A percentile compares a stretch with the other conserved stretches of the same genome.
These are phyloP conservation scores for Pemphigus obesinymphae DNA, from an alignment of 1,140 invertebrate species.

Conservation along the genomic window DNA sequence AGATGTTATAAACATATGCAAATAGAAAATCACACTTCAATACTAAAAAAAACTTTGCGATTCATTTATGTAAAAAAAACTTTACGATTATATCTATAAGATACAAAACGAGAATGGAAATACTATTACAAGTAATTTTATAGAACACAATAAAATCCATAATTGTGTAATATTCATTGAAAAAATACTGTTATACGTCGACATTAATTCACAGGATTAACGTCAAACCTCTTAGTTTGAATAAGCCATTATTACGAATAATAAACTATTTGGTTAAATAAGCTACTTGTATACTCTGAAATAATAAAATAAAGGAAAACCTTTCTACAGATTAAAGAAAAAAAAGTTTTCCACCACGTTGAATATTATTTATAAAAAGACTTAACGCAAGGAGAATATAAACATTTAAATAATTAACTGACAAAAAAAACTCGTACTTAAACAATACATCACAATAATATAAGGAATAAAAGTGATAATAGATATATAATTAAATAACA, in stretches of 20 bases:
- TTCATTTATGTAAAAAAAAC: not conserved
- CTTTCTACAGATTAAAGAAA: not conserved
- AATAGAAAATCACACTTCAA: not conserved
- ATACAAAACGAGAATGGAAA: not conserved
- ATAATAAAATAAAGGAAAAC: not conserved
- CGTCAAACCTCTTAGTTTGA: not conserved
- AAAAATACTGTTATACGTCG: not conserved
- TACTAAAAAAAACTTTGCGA: not conserved
- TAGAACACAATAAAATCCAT: not conserved
- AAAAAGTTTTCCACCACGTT: not conserved
- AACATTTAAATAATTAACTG: no score
- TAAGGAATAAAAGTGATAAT: no score
- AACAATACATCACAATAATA: no score
- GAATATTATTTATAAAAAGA: not conserved
- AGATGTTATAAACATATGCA: not conserved
- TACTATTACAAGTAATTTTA: not conserved
- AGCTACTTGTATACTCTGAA: not conserved
- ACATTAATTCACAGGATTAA: not conserved
- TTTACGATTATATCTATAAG: not conserved
- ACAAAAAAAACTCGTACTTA: no score
- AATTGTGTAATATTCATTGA: not conserved
- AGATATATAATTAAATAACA: no score
- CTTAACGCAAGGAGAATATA: no score
- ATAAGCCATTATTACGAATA: not conserved
- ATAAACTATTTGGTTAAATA: not conserved